These are phyloP conservation scores for Eurystomus glaucurus DNA, from an alignment of 2,797 vertebrate genomes.

Conservation along the genomic window DNA sequence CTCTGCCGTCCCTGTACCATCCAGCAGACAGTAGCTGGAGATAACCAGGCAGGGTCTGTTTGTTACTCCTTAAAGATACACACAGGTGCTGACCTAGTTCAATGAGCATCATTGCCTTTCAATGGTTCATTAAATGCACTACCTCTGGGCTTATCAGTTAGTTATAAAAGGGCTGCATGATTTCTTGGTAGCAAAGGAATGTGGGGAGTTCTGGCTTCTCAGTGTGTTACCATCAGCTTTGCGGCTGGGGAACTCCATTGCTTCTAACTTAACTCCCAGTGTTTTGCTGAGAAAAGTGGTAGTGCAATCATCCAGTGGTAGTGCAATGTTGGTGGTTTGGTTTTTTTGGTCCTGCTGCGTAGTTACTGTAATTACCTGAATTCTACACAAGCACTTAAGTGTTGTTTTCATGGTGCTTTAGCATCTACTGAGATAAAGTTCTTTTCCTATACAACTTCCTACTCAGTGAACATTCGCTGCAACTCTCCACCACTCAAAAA, in stretches of 20 bases:
- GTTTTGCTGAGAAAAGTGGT: neutral
- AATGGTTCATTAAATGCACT: neutral
- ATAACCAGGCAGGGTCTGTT: neutral
- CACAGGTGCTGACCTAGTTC: neutral
- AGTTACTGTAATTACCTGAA: neutral
- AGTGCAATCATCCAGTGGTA: neutral
- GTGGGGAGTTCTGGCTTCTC: neutral
- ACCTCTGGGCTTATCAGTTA: neutral
- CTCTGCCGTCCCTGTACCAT: neutral
- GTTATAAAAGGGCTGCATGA: neutral
- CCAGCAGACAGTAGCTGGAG: neutral
- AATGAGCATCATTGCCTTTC: neutral
- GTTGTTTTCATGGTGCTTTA: neutral
- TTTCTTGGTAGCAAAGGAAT: neutral
- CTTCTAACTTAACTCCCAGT: neutral
- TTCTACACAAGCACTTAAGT: neutral
- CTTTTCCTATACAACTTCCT: neutral
- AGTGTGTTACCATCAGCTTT: neutral
- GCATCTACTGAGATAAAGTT: neutral
- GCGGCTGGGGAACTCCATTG: neutral
- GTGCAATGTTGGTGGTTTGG: too few species aligned
- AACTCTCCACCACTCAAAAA: accelerated
- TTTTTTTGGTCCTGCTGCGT: neutral
- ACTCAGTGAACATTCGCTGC: neutral
- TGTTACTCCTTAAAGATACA: neutral